Percentiles rank a stretch among this genome's conserved stretches.
These are phyloP conservation scores for Potorous gilbertii DNA, from an alignment of 2,797 vertebrate genomes.

Conservation along the genomic window DNA sequence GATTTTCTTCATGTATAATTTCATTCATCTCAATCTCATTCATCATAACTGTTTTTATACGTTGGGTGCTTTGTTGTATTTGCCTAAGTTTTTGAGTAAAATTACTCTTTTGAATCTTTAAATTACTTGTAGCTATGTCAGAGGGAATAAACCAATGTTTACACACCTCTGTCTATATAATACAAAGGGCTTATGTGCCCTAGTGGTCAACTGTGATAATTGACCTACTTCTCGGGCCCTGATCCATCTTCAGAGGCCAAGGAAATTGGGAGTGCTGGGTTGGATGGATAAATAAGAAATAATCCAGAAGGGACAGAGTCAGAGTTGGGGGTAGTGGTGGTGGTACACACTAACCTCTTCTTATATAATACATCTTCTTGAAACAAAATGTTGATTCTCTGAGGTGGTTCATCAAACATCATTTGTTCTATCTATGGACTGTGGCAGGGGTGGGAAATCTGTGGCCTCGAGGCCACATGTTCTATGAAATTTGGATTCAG, in stretches of 20 bases:
- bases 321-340: not conserved
- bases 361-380: not conserved
- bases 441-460: too few relatives aligned
- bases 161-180: not conserved
- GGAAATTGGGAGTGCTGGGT: not conserved
- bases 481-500: too few relatives aligned
- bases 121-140: not conserved
- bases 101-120: not conserved
- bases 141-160: not conserved
- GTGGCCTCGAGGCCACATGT: too few relatives aligned
- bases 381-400: not conserved
- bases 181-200: not conserved
- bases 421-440: not conserved
- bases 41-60: not conserved
- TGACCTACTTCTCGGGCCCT: not conserved
- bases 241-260: not conserved
- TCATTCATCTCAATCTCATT: not conserved
- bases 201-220: not conserved
- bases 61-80: not conserved
- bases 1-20: not conserved
- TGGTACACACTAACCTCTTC: not conserved
- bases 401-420: not conserved
- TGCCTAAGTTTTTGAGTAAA: not conserved
- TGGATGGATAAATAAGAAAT: not conserved
- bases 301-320: not conserved